Evolutionary conservation across 2,888 invertebrate species (phyloP), one percentile per base, ranked within the genome.

Genomic region (Nymphalis urticae): DNA sequence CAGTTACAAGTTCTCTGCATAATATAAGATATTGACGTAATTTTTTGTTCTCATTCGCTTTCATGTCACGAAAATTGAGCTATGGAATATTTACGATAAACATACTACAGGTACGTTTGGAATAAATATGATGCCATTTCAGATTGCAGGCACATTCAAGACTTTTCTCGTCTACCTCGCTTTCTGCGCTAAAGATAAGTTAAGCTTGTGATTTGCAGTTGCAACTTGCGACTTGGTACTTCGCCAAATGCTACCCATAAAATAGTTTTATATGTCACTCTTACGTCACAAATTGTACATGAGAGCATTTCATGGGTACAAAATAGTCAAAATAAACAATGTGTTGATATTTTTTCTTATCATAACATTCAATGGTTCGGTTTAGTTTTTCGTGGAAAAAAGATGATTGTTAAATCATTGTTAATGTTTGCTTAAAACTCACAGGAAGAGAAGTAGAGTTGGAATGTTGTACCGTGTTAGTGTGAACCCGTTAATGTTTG

Each of bases 401-500:
- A 21, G 54, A 53, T 63, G 32, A 53, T 42, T 58, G 64, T 68
- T 64, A 10, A 51, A 24, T 66, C 56, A 48, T 60, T 48, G 56
- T 62, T 58, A 61, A 32, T 59, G 47, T 84, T 83, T 84, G 80
- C 78, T 80, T 79, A 82, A 82, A 81, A 80, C 80, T 76, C 82
- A 85, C 87, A 89, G 90, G 87, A 89, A 86, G 80, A 80, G 82
- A 82, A 80, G 83, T 82, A 82, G 81, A 82, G 82, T 77, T 75
- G 79, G 79, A 75, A 79, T 77, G 78, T 70, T 69, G 71, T 64
- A 66, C 70, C 72, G 21, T 53, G 76, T 75, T 77, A 74, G 80
- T 79, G 80, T 81, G 82, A 82, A 84, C 81, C 78, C 79, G 81
- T 75, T 79, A 78, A 76, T 90, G 86, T 92, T 92, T 91, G 89